Evolutionary conservation across 2,888 invertebrate species (phyloP).

Genomic region (Teleiodes luculella): DNA sequence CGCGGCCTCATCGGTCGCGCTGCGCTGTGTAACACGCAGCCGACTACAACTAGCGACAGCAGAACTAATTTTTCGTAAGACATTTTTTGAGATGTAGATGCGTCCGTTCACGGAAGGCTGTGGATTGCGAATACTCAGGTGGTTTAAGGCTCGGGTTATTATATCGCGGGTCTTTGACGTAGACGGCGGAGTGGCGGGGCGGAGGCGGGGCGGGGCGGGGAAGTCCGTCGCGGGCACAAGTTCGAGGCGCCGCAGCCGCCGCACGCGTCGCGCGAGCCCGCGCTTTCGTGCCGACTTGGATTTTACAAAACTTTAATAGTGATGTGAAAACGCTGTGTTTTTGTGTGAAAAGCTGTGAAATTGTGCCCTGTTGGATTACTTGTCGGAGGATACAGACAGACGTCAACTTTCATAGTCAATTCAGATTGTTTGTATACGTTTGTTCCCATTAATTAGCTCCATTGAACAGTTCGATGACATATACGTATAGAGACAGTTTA

Average conservation of each 20-base stretch:
- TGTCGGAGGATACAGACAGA: neutral
- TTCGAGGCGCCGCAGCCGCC: constrained; percentile 18
- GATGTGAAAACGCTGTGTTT: neutral
- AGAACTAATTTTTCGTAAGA: constrained; percentile 16
- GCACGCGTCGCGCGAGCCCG: neutral
- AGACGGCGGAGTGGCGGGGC: neutral
- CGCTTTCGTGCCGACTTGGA: neutral
- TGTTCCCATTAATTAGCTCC: too few species aligned
- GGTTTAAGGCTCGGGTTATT: constrained; percentile 10
- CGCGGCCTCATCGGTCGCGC: constrained; percentile 31
- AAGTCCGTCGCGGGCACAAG: constrained; percentile 16
- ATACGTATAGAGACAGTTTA: too few species aligned
- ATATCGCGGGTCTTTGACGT: neutral
- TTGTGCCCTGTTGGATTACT: neutral
- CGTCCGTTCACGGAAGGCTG: constrained; percentile 39
- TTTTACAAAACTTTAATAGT: neutral
- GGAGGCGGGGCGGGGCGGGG: constrained; percentile 15
- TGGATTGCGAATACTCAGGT: constrained; percentile 45
- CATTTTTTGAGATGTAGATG: constrained; percentile 22
- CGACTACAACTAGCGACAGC: neutral
- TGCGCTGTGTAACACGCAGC: too few species aligned
- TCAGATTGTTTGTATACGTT: too few species aligned
- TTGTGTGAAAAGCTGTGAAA: neutral
- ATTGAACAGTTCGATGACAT: too few species aligned
- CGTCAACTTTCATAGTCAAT: too few species aligned